These are phyloP conservation scores for Alethe castanea DNA, from an alignment of 2,113 vertebrate species.

Conservation along the genomic window DNA sequence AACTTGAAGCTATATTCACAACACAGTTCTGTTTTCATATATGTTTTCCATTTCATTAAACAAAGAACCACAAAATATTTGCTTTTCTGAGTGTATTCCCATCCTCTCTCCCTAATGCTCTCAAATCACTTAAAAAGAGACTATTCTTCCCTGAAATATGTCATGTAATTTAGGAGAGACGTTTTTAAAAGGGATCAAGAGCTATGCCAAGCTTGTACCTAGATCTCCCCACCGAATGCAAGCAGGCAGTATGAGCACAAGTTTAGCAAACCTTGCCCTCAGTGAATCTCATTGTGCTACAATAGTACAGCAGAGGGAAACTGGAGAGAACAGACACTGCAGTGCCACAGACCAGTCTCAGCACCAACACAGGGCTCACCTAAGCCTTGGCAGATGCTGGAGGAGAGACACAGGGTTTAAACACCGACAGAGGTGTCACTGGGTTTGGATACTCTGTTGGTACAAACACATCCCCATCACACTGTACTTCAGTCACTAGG, in stretches of 20 bases:
- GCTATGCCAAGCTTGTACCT: not conserved
- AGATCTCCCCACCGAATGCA: not conserved
- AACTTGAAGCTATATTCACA: not conserved
- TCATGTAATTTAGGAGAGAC: not conserved
- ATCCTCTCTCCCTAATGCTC: not conserved
- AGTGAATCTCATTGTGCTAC: not conserved
- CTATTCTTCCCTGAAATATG: not conserved
- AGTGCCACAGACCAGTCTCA: too few species aligned
- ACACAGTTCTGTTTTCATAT: not conserved
- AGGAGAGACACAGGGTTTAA: accelerated
- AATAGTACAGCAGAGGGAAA: not conserved
- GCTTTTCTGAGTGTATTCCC: not conserved
- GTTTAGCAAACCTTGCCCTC: not conserved
- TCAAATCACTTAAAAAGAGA: not conserved
- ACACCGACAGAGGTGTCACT: not conserved
- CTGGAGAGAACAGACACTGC: not conserved
- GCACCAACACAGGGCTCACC: not conserved
- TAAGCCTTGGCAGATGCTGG: not conserved
- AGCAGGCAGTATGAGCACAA: not conserved
- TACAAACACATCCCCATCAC: not conserved
- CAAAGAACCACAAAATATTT: not conserved
- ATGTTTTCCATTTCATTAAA: not conserved
- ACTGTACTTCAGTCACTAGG: not conserved
- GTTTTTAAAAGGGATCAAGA: not conserved
- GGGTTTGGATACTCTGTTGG: not conserved